These are phyloP conservation scores for Craterocephalus amniculus DNA, from an alignment of 2,797 vertebrate species.

Conservation along the genomic window DNA sequence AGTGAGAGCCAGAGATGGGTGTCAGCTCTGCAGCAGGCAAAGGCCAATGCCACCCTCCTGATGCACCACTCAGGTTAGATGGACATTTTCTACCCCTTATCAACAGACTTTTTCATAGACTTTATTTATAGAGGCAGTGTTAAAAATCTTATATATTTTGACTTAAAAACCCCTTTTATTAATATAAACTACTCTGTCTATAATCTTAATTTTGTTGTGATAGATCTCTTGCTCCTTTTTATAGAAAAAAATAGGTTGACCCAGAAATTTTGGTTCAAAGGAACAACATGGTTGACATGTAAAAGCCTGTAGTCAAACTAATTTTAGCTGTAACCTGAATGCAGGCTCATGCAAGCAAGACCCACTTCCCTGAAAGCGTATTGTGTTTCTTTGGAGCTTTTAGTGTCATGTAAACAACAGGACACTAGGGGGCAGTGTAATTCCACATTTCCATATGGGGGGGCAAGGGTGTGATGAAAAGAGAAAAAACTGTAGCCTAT, in stretches of 20 bases:
- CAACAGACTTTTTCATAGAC: neutral
- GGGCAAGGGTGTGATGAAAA: constrained; percentile 3
- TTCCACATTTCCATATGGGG: neutral
- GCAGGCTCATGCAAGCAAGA: constrained; percentile 35
- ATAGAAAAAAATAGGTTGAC: neutral
- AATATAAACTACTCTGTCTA: neutral
- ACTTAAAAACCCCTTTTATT: neutral
- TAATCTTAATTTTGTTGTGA: neutral
- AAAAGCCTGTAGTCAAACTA: constrained; percentile 22
- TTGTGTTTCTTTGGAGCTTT: constrained; percentile 18
- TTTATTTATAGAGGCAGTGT: neutral
- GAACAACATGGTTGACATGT: constrained; percentile 10
- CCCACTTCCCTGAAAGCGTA: constrained; percentile 44
- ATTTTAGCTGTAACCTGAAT: constrained; percentile 48
- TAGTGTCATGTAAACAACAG: constrained; percentile 17
- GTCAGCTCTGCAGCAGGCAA: constrained; percentile 90
- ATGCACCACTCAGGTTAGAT: constrained; percentile 83
- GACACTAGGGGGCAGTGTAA: constrained; percentile 67
- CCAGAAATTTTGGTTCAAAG: constrained; percentile 12
- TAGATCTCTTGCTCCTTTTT: neutral
- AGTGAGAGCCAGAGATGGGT: constrained; percentile 93
- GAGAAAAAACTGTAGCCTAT: constrained; percentile 7
- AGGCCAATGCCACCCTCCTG: constrained; percentile 87
- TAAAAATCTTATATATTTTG: neutral
- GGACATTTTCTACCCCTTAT: neutral